A percentile compares a stretch with the other conserved stretches of the same genome.
Evolutionary conservation across 2,888 invertebrate genomes (phyloP).

Genomic region (Euzetes globulus): DNA sequence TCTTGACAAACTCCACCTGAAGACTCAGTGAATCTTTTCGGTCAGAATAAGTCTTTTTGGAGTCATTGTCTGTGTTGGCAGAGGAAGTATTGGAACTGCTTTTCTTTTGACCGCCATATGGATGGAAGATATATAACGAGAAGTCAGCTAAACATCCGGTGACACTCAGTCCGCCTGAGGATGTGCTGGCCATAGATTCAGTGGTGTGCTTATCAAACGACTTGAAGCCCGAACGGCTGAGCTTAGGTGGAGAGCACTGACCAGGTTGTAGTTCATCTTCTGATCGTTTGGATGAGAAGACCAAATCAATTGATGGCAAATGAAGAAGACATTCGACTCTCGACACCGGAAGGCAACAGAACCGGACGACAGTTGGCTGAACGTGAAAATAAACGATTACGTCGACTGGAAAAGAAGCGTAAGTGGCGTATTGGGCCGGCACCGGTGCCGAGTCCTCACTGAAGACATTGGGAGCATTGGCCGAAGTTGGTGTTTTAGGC

Average conservation of each 20-base stretch:
- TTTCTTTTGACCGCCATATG: conserved; percentile 80
- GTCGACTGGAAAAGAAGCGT: conserved; percentile 91
- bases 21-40: conserved; percentile 90
- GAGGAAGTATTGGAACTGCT: background rate
- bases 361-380: conserved; percentile 92
- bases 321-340: conserved; percentile 91
- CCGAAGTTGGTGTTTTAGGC: conserved; percentile 37
- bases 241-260: conserved; percentile 24
- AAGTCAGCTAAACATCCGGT: conserved; percentile 95
- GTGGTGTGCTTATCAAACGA: background rate
- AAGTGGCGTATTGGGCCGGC: conserved; percentile 42
- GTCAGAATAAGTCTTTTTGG: conserved; percentile 50
- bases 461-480: conserved; percentile 13
- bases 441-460: conserved; percentile 31
- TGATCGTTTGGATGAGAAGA: conserved; percentile 86
- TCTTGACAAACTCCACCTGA: conserved; percentile 93
- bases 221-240: background rate
- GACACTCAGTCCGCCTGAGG: conserved; percentile 76
- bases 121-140: conserved; percentile 96
- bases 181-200: background rate
- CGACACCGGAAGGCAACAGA: conserved; percentile 90
- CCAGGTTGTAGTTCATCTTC: conserved; percentile 56
- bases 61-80: background rate
- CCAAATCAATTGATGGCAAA: conserved; percentile 91
- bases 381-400: conserved; percentile 97